phyloP scores from a whole-genome alignment of 2,797 vertebrate genomes.

The Anabas testudineus region DNA sequence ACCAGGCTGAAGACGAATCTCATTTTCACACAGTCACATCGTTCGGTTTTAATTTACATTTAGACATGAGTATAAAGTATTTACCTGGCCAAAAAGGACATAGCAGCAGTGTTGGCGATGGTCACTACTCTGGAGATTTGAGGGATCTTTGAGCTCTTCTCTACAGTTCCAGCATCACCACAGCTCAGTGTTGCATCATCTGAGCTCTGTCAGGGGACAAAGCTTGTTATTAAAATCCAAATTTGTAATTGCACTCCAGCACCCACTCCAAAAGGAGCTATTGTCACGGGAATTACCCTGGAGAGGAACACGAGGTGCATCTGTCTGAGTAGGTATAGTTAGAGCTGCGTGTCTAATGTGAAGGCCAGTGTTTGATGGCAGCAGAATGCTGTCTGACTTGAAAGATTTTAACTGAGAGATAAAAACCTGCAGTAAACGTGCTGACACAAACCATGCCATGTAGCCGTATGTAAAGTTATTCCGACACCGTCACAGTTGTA shows the following conservation, averaged over 20 bases:
- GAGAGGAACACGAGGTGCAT: slow-evolving; percentile 35
- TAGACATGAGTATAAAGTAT: not conserved
- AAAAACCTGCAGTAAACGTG: slow-evolving; percentile 17
- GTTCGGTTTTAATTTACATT: not conserved
- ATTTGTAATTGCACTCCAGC: slow-evolving; percentile 61
- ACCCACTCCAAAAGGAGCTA: slow-evolving; percentile 52
- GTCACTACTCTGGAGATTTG: slow-evolving; percentile 81
- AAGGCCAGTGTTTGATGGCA: slow-evolving; percentile 27
- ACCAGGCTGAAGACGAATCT: not conserved
- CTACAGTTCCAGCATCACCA: slow-evolving; percentile 58
- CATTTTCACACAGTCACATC: not conserved
- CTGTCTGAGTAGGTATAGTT: slow-evolving; percentile 54
- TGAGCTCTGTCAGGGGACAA: slow-evolving; percentile 57
- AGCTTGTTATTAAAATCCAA: slow-evolving; percentile 60
- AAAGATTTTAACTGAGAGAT: slow-evolving; percentile 42
- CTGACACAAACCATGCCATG: not conserved
- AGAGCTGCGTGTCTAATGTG: slow-evolving; percentile 23
- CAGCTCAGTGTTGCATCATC: slow-evolving; percentile 49
- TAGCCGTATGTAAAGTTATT: slow-evolving; percentile 7
- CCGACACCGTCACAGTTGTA: slow-evolving; percentile 4
- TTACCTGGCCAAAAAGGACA: slow-evolving; percentile 84
- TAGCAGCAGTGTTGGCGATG: slow-evolving; percentile 82
- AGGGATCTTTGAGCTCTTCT: slow-evolving; percentile 76
- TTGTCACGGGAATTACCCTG: slow-evolving; percentile 51
- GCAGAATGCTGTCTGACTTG: slow-evolving; percentile 22